Evolutionary conservation across 2,888 invertebrate genomes (phyloP).

Genomic region (Vannuccia rotundouncinata): DNA sequence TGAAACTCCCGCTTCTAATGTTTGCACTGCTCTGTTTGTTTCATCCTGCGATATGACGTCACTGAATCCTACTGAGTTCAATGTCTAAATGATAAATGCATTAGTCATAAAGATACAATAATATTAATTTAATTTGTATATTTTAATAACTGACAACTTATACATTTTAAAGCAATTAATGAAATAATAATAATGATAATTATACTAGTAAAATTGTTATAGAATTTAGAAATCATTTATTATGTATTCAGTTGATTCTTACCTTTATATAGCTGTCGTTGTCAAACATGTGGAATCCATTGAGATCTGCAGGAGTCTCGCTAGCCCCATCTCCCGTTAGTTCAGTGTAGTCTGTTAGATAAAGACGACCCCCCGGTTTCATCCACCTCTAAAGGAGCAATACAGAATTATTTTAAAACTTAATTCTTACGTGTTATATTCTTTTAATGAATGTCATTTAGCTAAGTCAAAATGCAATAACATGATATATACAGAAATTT

Average conservation of each 20-base stretch:
- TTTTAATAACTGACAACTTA: neutral
- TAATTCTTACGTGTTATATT: too few relatives aligned
- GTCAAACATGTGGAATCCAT: neutral
- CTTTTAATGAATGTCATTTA: too few relatives aligned
- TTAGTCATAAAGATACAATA: neutral
- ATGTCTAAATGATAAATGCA: too few relatives aligned
- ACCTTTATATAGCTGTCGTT: neutral
- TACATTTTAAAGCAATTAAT: neutral
- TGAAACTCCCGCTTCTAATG: neutral
- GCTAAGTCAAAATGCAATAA: too few relatives aligned
- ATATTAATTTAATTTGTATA: neutral
- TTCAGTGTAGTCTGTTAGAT: neutral
- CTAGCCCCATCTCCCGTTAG: neutral
- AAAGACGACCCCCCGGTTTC: constrained; percentile 28
- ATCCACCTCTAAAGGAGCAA: neutral
- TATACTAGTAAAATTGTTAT: neutral
- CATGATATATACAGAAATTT: too few relatives aligned
- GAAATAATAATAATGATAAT: neutral
- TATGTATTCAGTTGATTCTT: neutral
- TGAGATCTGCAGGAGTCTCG: neutral
- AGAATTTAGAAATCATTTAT: neutral
- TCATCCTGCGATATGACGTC: neutral
- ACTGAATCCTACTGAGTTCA: neutral
- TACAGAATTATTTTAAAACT: too few relatives aligned
- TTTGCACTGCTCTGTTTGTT: neutral